phyloP scores from a whole-genome alignment of 53 echinoderm and acorn worm genomes.

The Echinometra lucunter region DNA sequence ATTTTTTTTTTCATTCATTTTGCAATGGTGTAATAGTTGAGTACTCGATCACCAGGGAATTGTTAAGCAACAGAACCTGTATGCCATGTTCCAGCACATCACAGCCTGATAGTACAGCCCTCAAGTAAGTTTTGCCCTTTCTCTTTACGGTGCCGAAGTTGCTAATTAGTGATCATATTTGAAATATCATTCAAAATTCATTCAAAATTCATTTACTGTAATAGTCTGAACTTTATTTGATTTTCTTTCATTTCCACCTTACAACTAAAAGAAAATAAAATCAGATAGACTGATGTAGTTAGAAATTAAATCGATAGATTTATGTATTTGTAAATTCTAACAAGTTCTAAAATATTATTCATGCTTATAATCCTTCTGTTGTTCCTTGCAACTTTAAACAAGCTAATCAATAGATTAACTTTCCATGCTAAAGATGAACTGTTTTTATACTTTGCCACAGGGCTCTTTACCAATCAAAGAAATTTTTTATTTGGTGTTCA shows the following conservation, averaged over 20 bases:
- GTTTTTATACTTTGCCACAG: not conserved
- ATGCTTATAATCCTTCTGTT: no score
- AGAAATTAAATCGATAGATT: no score
- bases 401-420: not conserved
- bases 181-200: no score
- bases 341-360: no score
- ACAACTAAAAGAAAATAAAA: no score
- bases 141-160: not conserved
- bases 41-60: conserved; percentile 73
- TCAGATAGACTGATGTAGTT: no score
- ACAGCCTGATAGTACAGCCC: conserved; percentile 71
- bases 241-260: no score
- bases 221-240: no score
- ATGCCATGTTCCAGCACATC: conserved; percentile 68
- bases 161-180: no score
- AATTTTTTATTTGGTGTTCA: not conserved
- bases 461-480: not conserved
- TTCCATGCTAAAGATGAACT: not conserved
- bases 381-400: no score
- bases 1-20: not conserved
- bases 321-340: no score
- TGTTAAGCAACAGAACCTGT: conserved; percentile 74
- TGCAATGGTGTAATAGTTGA: conserved; percentile 69
- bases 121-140: conserved; percentile 68
- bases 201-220: no score